Evolutionary conservation across 1,140 invertebrate species (phyloP).

Genomic region (Mactra quadrangularis): DNA sequence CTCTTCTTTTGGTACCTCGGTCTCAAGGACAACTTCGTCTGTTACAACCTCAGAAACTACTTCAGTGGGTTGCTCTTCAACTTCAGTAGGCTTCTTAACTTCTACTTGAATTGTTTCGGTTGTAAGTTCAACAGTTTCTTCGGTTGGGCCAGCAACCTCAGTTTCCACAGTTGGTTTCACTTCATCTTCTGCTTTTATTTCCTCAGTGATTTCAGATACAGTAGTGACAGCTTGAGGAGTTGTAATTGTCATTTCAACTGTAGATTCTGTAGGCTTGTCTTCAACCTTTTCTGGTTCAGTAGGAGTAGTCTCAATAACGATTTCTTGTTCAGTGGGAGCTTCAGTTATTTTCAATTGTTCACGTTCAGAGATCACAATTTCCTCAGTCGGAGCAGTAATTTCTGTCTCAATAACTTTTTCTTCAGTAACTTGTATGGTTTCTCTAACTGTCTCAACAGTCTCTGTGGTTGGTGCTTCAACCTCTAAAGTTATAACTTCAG

Average conservation of each 20-base stretch:
- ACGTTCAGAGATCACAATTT: slow-evolving; percentile 22
- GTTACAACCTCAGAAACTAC: slow-evolving; percentile 5
- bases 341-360: slow-evolving; percentile 35
- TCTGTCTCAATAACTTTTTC: slow-evolving; percentile 24
- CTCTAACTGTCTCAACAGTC: slow-evolving; percentile 57
- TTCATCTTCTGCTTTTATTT: slow-evolving; percentile 91
- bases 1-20: not conserved
- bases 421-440: slow-evolving; percentile 59
- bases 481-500: too few species aligned
- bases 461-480: slow-evolving; percentile 61
- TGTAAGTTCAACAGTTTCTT: slow-evolving; percentile 49
- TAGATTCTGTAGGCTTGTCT: slow-evolving; percentile 9
- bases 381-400: slow-evolving; percentile 8
- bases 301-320: slow-evolving; percentile 22
- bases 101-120: slow-evolving; percentile 19
- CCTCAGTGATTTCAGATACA: slow-evolving; percentile 66
- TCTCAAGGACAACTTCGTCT: not conserved
- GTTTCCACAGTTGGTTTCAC: slow-evolving; percentile 93
- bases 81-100: not conserved
- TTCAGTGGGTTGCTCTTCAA: not conserved
- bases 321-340: slow-evolving; percentile 55
- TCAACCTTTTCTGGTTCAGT: slow-evolving; percentile 58
- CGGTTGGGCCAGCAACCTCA: slow-evolving; percentile 85
- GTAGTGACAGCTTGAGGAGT: slow-evolving; percentile 36
- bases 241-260: slow-evolving; percentile 20